Conservation (phyloP, 1,140 invertebrate genomes). For the Temnothorax curvispinosus region DNA sequence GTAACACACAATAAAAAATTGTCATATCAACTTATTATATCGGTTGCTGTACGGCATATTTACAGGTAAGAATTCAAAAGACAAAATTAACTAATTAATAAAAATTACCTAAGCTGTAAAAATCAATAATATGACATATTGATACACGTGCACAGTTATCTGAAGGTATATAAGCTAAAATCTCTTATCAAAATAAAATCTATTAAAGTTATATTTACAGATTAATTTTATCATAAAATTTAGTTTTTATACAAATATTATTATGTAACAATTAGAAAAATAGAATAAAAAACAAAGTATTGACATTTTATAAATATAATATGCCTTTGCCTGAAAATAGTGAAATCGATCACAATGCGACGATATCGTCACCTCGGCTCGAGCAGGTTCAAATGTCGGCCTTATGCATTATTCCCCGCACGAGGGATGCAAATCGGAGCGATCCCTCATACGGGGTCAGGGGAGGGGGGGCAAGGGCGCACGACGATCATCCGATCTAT, state of each 20-base stretch:
- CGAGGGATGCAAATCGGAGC: conserved; percentile 77
- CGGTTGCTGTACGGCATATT: too few relatives aligned
- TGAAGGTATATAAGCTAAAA: too few relatives aligned
- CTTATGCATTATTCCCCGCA: conserved; percentile 76
- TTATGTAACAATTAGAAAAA: not conserved
- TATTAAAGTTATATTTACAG: not conserved
- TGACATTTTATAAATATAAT: not conserved
- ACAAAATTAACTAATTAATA: too few relatives aligned
- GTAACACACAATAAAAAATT: too few relatives aligned
- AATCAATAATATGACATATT: too few relatives aligned
- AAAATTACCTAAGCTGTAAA: too few relatives aligned
- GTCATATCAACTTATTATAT: too few relatives aligned
- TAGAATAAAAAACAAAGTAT: not conserved
- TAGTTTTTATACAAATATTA: not conserved
- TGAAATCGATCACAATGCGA: conserved; percentile 17
- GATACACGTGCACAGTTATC: too few relatives aligned
- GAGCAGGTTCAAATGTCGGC: conserved; percentile 30
- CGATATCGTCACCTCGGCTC: conserved; percentile 56
- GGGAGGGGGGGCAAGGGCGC: not conserved
- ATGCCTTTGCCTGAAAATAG: not conserved
- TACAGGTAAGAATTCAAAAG: too few relatives aligned
- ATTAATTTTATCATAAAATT: too few relatives aligned
- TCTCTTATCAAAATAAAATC: not conserved
- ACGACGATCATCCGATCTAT: conserved; percentile 69
- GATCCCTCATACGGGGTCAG: conserved; percentile 69